Base-by-base conservation (phyloP, 1,140 invertebrate species). In the Pogonus chalceus region DNA sequence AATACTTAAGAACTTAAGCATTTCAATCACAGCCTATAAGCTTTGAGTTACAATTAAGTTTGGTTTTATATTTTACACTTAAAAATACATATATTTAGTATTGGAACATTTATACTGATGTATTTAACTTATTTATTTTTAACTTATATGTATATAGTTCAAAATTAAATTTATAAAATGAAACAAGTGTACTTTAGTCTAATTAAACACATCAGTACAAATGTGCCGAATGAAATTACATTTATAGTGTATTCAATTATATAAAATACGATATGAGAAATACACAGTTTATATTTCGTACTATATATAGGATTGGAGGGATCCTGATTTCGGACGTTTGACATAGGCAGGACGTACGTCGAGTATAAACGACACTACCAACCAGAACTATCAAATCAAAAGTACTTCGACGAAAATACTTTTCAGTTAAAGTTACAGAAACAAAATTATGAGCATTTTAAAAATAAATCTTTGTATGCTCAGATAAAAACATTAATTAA, bases 11-110 rank as follows among this genome's bases (percentile, higher is more conserved):
- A 43, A 43, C 37, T 18, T 43, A 43, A 43, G 18, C 37, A 43
- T 43, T 12, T 43, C n/a, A 43, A 43, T 43, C 37, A 43, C 37
- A 43, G 37, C 37, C 37, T 43, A 43, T 43, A 43, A 43, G 37
- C 37, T 43, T 43, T 43, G 37, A 43, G 37, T 7, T 43, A 43
- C 37, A 16, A 43, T 43, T 43, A 43, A 43, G 18, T 18, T 43
- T 43, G 37, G 18, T 43, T 43, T 43, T 3, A 18, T 43, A 18
- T 4, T 43, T 43, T 43, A 43, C 37, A 43, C 37, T 43, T 43
- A 43, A 18, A 10, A 18, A 18, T 43, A 43, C 3, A 16, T 43
- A 43, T 18, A 12, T n/a, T 43, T 43, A 43, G 18, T 12, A 43
- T 43, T 10, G 18, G 26, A 43, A 43, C 3, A 43, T 43, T 43